Evolutionary conservation across 2,888 invertebrate genomes (phyloP).

Genomic region (Rapana venosa): DNA sequence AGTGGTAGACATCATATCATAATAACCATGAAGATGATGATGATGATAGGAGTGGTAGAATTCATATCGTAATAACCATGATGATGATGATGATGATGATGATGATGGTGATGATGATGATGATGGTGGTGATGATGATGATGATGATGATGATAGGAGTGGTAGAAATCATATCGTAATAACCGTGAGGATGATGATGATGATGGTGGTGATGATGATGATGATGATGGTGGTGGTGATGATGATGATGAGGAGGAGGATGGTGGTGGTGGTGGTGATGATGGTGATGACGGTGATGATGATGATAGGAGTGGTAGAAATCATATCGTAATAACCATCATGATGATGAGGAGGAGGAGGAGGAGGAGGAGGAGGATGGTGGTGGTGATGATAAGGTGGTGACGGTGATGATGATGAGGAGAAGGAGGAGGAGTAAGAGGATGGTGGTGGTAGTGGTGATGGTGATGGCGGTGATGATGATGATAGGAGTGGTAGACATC

Average conservation of each 20-base stretch:
- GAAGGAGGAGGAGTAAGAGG: not conserved
- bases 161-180: too few species aligned
- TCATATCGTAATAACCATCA: too few species aligned
- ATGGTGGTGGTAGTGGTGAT: constrained; percentile 21
- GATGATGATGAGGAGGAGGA: not conserved
- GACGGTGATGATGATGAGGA: not conserved
- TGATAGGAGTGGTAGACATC: not conserved
- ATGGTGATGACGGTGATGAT: not conserved
- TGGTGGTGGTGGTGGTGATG: not conserved
- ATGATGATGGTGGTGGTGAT: too few species aligned
- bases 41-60: not conserved
- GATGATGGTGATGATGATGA: too few species aligned
- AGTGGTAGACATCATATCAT: not conserved
- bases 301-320: not conserved
- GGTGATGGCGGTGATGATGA: not conserved
- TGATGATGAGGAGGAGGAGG: too few species aligned
- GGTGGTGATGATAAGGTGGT: not conserved
- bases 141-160: not conserved
- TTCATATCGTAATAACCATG: not conserved
- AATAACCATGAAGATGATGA: not conserved
- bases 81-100: too few species aligned
- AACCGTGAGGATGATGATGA: too few species aligned
- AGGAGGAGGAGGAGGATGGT: not conserved
- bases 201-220: too few species aligned
- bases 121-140: too few species aligned